Evolutionary conservation across 2,888 invertebrate species (phyloP).

Genomic region (Nomada goodeniana): DNA sequence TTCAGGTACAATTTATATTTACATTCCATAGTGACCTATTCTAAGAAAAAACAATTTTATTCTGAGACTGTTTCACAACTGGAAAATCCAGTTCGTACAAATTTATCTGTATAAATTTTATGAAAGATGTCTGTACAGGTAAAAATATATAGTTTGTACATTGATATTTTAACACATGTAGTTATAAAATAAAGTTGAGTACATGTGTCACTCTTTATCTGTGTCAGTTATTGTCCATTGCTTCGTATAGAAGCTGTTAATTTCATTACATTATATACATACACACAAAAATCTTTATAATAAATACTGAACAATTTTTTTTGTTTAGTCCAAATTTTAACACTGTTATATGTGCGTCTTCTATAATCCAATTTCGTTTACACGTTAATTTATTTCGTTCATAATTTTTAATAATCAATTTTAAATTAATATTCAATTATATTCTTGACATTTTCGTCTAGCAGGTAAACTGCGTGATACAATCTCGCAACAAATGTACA

Average conservation of each 20-base stretch:
- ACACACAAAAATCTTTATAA: conserved; percentile 26
- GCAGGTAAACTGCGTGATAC: neutral
- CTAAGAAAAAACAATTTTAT: neutral
- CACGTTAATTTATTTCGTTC: neutral
- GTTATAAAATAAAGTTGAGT: conserved; percentile 1
- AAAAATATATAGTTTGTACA: conserved; percentile 16
- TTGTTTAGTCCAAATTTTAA: neutral
- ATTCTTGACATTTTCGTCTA: conserved; percentile 7
- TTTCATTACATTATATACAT: conserved; percentile 38
- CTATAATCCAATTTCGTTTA: conserved; percentile 7
- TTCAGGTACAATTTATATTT: neutral
- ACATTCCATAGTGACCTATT: conserved; percentile 20
- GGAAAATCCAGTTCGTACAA: neutral
- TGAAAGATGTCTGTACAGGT: neutral
- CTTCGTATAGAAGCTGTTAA: conserved; percentile 4
- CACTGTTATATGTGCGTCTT: neutral
- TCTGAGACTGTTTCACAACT: neutral
- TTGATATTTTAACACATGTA: neutral
- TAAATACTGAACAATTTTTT: conserved; percentile 32
- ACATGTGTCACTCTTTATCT: neutral
- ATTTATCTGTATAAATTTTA: neutral
- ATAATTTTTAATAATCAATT: neutral
- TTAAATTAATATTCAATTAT: no score
- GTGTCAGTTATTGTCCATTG: neutral
- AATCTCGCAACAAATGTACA: conserved; percentile 25